Evolutionary conservation across 2,888 invertebrate genomes (phyloP), one percentile per base, ranked within the genome.

Genomic region (Aproaerema taeniolella): DNA sequence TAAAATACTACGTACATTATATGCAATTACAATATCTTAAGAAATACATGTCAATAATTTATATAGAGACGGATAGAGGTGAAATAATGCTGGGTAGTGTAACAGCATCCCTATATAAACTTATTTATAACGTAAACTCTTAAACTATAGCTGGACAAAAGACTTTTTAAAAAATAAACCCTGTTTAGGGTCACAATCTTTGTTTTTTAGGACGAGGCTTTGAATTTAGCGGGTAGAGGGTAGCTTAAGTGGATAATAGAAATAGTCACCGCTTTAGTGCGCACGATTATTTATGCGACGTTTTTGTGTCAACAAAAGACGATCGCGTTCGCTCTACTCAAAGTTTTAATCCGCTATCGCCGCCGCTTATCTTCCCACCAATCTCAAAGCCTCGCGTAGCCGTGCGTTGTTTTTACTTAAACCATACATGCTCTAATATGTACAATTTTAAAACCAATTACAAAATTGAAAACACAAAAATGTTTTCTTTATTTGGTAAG

Each of bases 1-100:
- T 74, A 82, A 74, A 74, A 69, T 67, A 76, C 81, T 87, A 86
- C 80, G 77, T 87, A 82, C 81, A 87, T 76, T 85, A 81, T 83
- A 82, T 87, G 78, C 80, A 87, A 73, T 82, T 77, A 80, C 67
- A 73, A 58, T 67, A 33, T 55, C 77, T 80, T 80, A 80, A 55
- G 59, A 67, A 67, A 68, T 74, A 77, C 63, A 63, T 65, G 67
- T 76, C 72, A 83, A 81, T 85, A 82, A 86, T 83, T 83, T 86
- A 83, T 76, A 86, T 79, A 83, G 72, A 75, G 20, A 73, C 75
- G 71, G 65, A 70, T 20, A 75, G 76, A 75, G 73, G 69, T 65
- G 58, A 60, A 68, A 58, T 55, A 54, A 55, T 53, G 55, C 49
- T 46, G 57, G 57, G 58, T 57, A 50, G 2, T 28, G 2, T 13